These are phyloP conservation scores for Tetragnatha montana DNA, from an alignment of 2,888 invertebrate genomes.

Conservation along the genomic window DNA sequence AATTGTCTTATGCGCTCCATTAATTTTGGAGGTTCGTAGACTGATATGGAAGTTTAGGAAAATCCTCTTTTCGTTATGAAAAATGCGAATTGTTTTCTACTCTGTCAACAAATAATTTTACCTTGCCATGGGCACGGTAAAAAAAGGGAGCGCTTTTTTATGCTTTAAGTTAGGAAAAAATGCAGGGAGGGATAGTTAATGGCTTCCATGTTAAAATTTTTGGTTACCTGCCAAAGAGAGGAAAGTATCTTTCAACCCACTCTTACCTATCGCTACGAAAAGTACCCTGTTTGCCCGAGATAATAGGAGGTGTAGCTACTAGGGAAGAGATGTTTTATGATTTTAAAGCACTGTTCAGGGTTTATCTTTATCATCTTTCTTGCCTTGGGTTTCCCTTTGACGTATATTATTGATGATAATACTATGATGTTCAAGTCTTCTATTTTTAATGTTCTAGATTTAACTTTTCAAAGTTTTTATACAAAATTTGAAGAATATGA, in stretches of 20 bases:
- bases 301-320: not conserved
- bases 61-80: constrained; percentile 11
- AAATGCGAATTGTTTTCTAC: constrained; percentile 44
- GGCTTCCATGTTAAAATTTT: not conserved
- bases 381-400: not conserved
- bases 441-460: no score
- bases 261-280: not conserved
- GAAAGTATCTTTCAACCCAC: not conserved
- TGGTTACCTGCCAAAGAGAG: not conserved
- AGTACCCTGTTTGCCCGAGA: not conserved
- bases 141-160: not conserved
- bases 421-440: no score
- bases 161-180: not conserved
- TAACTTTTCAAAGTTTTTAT: no score
- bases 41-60: not conserved
- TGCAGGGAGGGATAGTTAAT: not conserved
- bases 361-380: not conserved
- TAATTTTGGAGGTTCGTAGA: not conserved
- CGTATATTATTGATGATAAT: no score
- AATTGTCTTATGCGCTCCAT: not conserved
- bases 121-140: constrained; percentile 11
- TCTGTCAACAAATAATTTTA: constrained; percentile 29
- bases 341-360: not conserved
- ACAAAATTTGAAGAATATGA: no score
- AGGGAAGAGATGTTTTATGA: not conserved